phyloP scores from a whole-genome alignment of 2,113 vertebrate genomes.

The Petaurus breviceps region DNA sequence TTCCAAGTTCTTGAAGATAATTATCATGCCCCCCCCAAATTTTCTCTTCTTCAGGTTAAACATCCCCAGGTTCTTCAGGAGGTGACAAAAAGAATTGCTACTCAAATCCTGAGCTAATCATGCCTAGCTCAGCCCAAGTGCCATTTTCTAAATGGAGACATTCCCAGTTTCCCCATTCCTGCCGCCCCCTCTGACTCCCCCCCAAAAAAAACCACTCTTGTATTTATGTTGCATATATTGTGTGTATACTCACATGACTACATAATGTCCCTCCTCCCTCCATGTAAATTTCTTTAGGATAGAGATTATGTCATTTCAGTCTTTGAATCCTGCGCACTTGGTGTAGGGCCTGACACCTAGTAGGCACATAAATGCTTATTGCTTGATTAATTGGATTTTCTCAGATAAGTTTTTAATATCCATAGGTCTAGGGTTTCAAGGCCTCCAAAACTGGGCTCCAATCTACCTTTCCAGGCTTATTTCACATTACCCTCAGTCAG shows the following conservation, averaged over 20 bases:
- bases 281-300: neutral
- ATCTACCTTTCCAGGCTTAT: neutral
- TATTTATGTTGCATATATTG: neutral
- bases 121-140: neutral
- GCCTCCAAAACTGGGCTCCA: neutral
- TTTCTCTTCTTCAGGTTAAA: neutral
- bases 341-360: neutral
- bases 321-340: neutral
- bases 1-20: neutral
- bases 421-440: neutral
- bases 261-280: neutral
- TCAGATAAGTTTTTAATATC: neutral
- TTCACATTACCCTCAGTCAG: neutral
- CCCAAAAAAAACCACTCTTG: neutral
- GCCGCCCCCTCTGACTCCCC: neutral
- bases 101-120: neutral
- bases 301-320: neutral
- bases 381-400: neutral
- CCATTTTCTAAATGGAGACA: neutral
- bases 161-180: neutral
- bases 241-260: neutral
- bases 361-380: neutral
- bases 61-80: neutral
- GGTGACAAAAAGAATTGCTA: neutral
- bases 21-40: neutral